These are phyloP conservation scores for Drosophila testacea DNA, from an alignment of 2,888 invertebrate genomes.

Conservation along the genomic window DNA sequence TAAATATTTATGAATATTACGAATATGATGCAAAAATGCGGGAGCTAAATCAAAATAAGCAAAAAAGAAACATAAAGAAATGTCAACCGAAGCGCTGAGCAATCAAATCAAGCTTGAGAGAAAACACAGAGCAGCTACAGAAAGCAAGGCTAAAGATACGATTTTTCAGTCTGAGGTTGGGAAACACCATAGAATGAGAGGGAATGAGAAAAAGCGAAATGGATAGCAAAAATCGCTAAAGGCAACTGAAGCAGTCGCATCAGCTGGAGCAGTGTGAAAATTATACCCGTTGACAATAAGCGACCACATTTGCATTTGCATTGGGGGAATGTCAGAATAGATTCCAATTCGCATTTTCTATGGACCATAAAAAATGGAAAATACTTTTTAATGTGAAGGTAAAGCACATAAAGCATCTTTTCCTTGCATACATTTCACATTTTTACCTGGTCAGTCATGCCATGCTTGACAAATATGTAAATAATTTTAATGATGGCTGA, in stretches of 20 bases:
- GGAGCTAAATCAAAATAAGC: constrained; percentile 52
- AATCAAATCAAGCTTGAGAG: constrained; percentile 71
- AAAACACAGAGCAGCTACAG: constrained; percentile 3
- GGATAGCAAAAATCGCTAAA: constrained; percentile 18
- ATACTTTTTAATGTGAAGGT: constrained; percentile 8
- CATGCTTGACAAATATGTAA: constrained; percentile 37
- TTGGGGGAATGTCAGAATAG: constrained; percentile 30
- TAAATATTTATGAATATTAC: constrained; percentile 76
- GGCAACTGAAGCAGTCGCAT: constrained; percentile 28
- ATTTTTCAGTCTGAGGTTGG: not conserved
- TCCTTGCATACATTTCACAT: constrained; percentile 11
- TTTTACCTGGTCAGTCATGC: constrained; percentile 24
- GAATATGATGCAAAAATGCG: constrained; percentile 59
- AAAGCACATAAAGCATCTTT: constrained; percentile 8
- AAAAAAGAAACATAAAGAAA: constrained; percentile 14
- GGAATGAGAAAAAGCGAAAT: not conserved
- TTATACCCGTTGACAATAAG: constrained; percentile 67
- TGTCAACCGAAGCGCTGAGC: constrained; percentile 57
- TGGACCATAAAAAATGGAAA: constrained; percentile 6
- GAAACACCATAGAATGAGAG: not conserved
- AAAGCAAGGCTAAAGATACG: constrained; percentile 25
- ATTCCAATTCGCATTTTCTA: constrained; percentile 50
- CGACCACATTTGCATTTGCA: constrained; percentile 19
- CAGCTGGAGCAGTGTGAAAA: constrained; percentile 68
- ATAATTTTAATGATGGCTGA: constrained; percentile 25